Percentiles rank a stretch among this genome's conserved stretches.
Conservation (phyloP, 2,113 vertebrate genomes). For the Actinemys pallida region DNA sequence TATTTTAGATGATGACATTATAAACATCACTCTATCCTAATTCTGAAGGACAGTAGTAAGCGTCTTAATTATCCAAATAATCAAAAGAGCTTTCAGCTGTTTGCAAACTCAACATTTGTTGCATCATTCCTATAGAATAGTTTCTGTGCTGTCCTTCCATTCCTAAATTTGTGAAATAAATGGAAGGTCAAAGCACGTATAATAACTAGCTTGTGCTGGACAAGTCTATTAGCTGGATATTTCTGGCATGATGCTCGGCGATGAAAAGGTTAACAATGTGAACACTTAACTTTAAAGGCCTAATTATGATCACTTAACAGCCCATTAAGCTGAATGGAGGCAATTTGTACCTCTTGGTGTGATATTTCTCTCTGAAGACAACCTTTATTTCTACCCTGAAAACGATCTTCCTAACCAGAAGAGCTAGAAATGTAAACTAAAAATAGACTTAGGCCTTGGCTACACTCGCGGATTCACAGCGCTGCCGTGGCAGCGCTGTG, state of each 20-base stretch:
- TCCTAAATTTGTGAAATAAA: conserved; percentile 43
- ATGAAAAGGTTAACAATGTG: not conserved
- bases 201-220: conserved; percentile 45
- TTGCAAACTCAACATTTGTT: conserved; percentile 60
- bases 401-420: not conserved
- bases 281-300: conserved; percentile 47
- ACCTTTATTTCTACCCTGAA: not conserved
- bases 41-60: conserved; percentile 56
- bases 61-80: conserved; percentile 50
- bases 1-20: conserved; percentile 23
- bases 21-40: conserved; percentile 59
- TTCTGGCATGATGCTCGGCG: conserved; percentile 36
- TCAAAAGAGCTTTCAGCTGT: conserved; percentile 51
- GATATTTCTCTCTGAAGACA: not conserved
- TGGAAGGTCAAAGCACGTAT: conserved; percentile 24
- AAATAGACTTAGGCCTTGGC: not conserved
- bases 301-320: conserved; percentile 65
- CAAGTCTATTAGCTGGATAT: conserved; percentile 53
- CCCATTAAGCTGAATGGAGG: conserved; percentile 50
- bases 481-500: too few species aligned
- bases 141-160: conserved; percentile 47
- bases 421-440: not conserved
- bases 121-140: conserved; percentile 52
- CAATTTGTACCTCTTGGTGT: not conserved
- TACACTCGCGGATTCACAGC: too few species aligned